A percentile compares a stretch with the other conserved stretches of the same genome.
These are phyloP conservation scores for Lepilemur ruficaudatus DNA, from an alignment of 2,797 vertebrate genomes.

Conservation along the genomic window DNA sequence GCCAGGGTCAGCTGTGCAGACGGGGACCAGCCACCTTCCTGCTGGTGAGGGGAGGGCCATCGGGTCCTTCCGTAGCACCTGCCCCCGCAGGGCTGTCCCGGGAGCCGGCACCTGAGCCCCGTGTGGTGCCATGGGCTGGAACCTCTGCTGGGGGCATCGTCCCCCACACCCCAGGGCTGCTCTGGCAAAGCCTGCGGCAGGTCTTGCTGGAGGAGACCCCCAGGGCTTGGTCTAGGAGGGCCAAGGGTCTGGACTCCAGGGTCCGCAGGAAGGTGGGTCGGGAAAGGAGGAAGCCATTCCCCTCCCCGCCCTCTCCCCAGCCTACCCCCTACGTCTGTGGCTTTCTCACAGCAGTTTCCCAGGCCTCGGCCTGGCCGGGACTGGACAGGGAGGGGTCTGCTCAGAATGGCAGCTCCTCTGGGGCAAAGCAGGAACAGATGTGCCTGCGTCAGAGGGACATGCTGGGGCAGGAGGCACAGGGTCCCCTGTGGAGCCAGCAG, in stretches of 20 bases:
- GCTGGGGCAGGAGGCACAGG: background rate
- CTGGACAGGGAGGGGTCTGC: background rate
- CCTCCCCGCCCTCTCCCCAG: rapidly evolving
- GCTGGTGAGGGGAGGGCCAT: rapidly evolving
- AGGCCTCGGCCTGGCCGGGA: background rate
- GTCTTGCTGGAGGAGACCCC: background rate
- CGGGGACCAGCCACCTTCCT: background rate
- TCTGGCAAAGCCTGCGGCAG: background rate
- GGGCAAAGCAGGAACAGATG: rapidly evolving
- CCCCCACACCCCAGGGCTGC: background rate
- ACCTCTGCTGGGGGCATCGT: background rate
- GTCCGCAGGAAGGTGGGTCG: background rate
- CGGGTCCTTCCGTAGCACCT: background rate
- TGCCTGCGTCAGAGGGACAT: background rate
- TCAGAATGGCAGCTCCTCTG: background rate
- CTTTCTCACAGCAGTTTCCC: background rate
- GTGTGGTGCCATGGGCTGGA: background rate
- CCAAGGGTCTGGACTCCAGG: background rate
- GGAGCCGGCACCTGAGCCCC: background rate
- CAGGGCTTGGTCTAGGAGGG: background rate
- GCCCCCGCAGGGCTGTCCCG: background rate
- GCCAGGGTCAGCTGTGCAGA: background rate
- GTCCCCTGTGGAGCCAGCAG: background rate
- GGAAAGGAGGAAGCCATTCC: background rate
- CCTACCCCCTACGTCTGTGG: background rate